phyloP scores from a whole-genome alignment of 2,888 invertebrate genomes.

The Coecobrya sp. region DNA sequence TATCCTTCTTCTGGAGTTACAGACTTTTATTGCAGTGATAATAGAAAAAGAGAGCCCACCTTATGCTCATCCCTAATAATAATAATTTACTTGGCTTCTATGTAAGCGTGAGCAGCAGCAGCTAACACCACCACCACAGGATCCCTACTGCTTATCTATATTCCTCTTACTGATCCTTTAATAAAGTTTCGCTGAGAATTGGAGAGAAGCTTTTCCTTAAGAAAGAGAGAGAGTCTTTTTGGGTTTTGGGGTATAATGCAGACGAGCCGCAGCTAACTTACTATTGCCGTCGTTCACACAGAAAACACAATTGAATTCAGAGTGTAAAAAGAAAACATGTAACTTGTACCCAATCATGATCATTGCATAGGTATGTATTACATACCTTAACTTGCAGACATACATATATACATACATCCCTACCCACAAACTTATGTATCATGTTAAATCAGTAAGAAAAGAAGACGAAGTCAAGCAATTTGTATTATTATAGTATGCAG shows the following conservation, averaged over 20 bases:
- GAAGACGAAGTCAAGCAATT: constrained; percentile 17
- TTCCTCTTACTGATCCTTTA: constrained; percentile 70
- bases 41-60: constrained; percentile 67
- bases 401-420: background rate
- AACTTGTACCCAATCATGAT: constrained; percentile 2
- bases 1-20: constrained; percentile 31
- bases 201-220: constrained; percentile 1
- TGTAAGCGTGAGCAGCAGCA: background rate
- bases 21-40: constrained; percentile 61
- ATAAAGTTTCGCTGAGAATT: constrained; percentile 47
- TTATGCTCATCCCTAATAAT: constrained; percentile 66
- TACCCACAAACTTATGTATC: background rate
- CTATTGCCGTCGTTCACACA: too few species aligned
- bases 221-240: background rate
- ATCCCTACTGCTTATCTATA: constrained; percentile 72
- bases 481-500: constrained; percentile 29
- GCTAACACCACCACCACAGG: constrained; percentile 44
- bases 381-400: background rate
- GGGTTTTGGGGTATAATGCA: constrained; percentile 41
- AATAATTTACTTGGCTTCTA: background rate
- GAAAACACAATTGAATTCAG: background rate
- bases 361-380: background rate
- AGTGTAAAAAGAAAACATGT: constrained; percentile 28
- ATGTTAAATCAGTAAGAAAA: too few species aligned
- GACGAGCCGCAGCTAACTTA: background rate